Evolutionary conservation across 2,113 vertebrate genomes (phyloP).

Genomic region (Solenodon paradoxus): DNA sequence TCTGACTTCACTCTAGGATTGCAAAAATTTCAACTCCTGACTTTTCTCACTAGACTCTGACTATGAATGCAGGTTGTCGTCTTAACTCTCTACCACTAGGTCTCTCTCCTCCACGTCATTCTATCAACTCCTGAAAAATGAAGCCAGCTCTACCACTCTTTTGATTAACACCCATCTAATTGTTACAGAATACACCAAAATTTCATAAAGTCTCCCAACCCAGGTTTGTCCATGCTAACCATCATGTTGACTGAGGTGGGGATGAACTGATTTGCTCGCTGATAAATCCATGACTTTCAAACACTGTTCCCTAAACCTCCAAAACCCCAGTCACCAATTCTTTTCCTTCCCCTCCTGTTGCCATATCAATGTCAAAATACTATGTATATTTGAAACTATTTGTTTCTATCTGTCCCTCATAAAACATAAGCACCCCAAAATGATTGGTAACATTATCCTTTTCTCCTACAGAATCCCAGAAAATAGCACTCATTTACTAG

Average conservation of each 20-base stretch:
- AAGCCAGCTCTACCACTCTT: background rate
- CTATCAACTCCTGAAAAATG: background rate
- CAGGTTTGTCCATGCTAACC: too few relatives aligned
- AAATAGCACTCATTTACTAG: background rate
- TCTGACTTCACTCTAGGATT: background rate
- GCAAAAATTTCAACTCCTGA: background rate
- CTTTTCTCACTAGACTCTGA: background rate
- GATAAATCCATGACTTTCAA: background rate
- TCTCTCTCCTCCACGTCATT: background rate
- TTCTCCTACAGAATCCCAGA: background rate
- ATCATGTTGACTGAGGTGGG: background rate
- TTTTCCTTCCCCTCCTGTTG: background rate
- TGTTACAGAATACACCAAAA: background rate
- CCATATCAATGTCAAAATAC: too few relatives aligned
- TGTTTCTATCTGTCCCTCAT: background rate
- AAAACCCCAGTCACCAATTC: rapidly evolving
- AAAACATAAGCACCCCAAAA: background rate
- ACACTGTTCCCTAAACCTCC: background rate
- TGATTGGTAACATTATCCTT: background rate
- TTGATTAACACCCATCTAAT: background rate
- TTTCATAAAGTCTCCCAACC: background rate
- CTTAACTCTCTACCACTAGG: background rate
- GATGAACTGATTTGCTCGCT: background rate
- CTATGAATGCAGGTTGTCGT: background rate
- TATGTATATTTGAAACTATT: background rate